These are phyloP conservation scores for Poeciliopsis retropinna DNA, from an alignment of 2,113 vertebrate species.

Conservation along the genomic window DNA sequence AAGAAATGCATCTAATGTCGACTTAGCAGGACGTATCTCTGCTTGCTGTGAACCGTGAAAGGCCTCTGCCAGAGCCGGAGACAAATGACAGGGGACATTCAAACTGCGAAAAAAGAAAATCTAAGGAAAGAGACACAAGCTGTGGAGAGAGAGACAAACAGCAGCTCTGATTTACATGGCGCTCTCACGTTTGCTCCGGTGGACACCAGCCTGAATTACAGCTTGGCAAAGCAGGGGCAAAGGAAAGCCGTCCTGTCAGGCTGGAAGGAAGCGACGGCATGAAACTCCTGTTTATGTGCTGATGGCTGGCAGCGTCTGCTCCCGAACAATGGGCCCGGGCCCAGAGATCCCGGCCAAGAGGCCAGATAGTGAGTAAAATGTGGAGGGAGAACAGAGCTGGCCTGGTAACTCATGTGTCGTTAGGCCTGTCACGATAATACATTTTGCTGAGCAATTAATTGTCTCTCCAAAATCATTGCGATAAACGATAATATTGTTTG, in stretches of 20 bases:
- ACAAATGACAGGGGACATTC: slow-evolving; percentile 29
- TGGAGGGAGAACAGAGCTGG: slow-evolving; percentile 46
- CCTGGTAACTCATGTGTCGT: slow-evolving; percentile 49
- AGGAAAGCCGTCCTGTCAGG: slow-evolving; percentile 56
- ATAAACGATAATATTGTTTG: no score
- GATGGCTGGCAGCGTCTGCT: slow-evolving; percentile 52
- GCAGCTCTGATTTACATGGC: slow-evolving; percentile 40
- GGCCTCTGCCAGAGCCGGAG: slow-evolving; percentile 41
- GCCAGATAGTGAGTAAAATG: slow-evolving; percentile 72
- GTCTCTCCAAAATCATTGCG: no score
- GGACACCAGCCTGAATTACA: slow-evolving; percentile 58
- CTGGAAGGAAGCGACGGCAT: slow-evolving; percentile 70
- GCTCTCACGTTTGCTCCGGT: slow-evolving; percentile 50
- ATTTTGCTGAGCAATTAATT: no score
- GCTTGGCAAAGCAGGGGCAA: slow-evolving; percentile 48
- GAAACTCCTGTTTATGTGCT: slow-evolving; percentile 54
- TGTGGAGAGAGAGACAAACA: no score
- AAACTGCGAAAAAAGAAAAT: slow-evolving; percentile 37
- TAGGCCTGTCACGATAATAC: not conserved
- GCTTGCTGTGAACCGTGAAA: slow-evolving; percentile 50
- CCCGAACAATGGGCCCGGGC: slow-evolving; percentile 64
- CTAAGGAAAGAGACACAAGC: slow-evolving; percentile 7
- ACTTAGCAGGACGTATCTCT: slow-evolving; percentile 56
- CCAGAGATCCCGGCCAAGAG: slow-evolving; percentile 45
- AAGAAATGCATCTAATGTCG: slow-evolving; percentile 54